Conservation (phyloP, 1,140 invertebrate genomes). For the Hylyphantes graminicola region DNA sequence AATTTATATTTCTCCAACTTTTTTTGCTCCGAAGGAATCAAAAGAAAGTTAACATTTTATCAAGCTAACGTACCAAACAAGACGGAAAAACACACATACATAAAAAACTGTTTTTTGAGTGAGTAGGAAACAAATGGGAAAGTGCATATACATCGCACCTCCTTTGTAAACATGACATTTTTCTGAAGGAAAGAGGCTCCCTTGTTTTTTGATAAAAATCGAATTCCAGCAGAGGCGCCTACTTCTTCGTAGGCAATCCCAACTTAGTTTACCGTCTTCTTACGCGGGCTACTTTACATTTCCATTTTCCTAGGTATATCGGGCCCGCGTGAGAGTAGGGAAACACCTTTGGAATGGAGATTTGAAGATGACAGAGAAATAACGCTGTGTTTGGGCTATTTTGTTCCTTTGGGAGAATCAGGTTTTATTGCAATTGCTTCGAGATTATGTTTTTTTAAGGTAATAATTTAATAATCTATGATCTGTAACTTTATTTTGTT, state of each 20-base stretch:
- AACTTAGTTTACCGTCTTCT: conserved; percentile 31
- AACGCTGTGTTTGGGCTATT: no score
- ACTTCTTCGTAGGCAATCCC: neutral
- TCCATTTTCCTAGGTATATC: conserved; percentile 24
- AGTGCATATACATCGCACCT: conserved; percentile 2
- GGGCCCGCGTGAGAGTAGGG: neutral
- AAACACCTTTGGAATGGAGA: neutral
- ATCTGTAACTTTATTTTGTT: neutral
- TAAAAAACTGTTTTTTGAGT: neutral
- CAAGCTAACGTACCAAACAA: no score
- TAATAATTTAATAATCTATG: no score
- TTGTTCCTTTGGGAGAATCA: no score
- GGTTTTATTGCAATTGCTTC: no score
- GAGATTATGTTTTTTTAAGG: no score
- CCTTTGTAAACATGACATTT: conserved; percentile 45
- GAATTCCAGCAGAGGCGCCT: neutral
- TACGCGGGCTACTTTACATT: conserved; percentile 37
- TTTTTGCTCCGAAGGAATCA: no score
- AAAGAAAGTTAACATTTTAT: no score
- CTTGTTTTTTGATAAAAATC: conserved; percentile 22
- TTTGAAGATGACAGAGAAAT: no score
- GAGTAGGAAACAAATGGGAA: conserved; percentile 28
- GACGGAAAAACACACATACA: neutral
- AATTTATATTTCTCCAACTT: no score
- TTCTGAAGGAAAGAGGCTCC: neutral